Evolutionary conservation across 2,888 invertebrate species (phyloP).

Genomic region (Noctua comes): DNA sequence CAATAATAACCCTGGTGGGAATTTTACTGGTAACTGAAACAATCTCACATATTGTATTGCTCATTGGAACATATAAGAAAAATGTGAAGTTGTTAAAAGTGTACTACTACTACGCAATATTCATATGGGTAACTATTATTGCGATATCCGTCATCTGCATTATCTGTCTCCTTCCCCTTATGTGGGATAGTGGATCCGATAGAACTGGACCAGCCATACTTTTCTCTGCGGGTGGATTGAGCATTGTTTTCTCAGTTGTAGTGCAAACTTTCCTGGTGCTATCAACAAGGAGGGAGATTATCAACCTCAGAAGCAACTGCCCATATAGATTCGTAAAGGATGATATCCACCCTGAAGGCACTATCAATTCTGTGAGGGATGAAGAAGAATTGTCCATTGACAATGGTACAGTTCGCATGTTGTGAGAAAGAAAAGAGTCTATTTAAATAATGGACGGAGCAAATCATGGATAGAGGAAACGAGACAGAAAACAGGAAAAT

Average conservation of each 20-base stretch:
- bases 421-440: neutral
- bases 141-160: neutral
- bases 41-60: constrained; percentile 30
- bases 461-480: neutral
- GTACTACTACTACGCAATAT: constrained; percentile 41
- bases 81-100: constrained; percentile 37
- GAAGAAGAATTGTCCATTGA: constrained; percentile 8
- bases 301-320: constrained; percentile 49
- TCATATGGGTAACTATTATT: constrained; percentile 25
- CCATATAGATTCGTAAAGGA: constrained; percentile 44
- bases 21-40: constrained; percentile 33
- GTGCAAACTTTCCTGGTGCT: constrained; percentile 41
- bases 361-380: neutral
- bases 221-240: neutral
- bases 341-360: constrained; percentile 21
- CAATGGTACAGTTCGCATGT: constrained; percentile 8
- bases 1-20: neutral
- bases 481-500: neutral
- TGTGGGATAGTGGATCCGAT: neutral
- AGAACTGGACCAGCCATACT: neutral
- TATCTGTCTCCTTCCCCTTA: neutral
- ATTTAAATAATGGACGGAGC: neutral
- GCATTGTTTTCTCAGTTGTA: constrained; percentile 17
- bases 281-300: constrained; percentile 45
- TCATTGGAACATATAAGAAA: constrained; percentile 54